phyloP scores from a whole-genome alignment of 2,113 vertebrate species.

The Trichechus manatus region DNA sequence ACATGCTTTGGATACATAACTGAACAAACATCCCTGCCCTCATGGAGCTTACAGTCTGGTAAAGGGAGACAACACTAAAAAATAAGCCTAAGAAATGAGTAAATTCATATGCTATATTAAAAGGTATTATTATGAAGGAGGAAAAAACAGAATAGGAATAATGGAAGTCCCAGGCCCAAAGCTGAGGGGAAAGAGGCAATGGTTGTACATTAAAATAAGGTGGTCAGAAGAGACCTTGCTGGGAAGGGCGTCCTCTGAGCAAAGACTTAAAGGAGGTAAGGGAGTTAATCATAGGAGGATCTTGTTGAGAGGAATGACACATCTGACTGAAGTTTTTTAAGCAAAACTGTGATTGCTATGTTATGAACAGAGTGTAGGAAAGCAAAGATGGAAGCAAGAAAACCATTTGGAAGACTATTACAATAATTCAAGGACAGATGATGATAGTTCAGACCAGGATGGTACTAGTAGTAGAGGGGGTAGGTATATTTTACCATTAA shows the following conservation, averaged over 20 bases:
- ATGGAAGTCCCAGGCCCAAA: background rate
- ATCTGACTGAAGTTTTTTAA: constrained; percentile 15
- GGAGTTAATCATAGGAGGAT: background rate
- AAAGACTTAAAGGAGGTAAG: background rate
- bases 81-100: background rate
- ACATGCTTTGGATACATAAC: background rate
- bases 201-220: background rate
- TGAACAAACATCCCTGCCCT: background rate
- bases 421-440: background rate
- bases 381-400: background rate
- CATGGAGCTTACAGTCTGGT: background rate
- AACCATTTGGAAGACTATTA: background rate
- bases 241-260: background rate
- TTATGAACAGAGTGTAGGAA: background rate
- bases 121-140: background rate
- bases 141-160: background rate
- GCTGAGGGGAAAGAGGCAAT: background rate
- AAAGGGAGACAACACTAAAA: background rate
- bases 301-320: background rate
- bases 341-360: background rate
- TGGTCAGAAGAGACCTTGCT: background rate
- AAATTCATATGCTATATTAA: background rate
- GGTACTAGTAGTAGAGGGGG: background rate
- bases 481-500: background rate
- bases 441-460: background rate